These are phyloP conservation scores for Drosophila quinaria DNA, from an alignment of 2,888 invertebrate species.

Conservation along the genomic window DNA sequence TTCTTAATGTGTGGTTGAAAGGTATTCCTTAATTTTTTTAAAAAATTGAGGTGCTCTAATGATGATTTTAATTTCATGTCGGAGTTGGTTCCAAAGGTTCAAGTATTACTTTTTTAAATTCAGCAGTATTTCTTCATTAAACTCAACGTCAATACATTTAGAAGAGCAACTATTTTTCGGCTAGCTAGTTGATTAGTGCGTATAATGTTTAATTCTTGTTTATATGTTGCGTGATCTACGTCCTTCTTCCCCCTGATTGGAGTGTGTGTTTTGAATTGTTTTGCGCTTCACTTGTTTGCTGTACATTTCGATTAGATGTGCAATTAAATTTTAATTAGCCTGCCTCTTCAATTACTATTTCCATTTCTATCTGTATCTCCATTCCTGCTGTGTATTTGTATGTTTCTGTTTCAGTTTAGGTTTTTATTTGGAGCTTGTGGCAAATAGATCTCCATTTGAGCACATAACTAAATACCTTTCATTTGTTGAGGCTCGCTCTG, in stretches of 20 bases:
- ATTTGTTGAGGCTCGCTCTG: slow-evolving; percentile 46
- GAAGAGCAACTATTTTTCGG: not conserved
- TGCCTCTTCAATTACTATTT: slow-evolving; percentile 46
- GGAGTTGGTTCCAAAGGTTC: too few relatives aligned
- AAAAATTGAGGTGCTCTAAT: too few relatives aligned
- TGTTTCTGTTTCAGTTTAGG: not conserved
- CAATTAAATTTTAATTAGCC: slow-evolving; percentile 81
- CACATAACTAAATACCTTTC: slow-evolving; percentile 47
- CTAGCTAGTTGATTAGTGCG: not conserved
- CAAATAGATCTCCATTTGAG: slow-evolving; percentile 38
- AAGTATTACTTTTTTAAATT: too few relatives aligned
- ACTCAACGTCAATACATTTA: not conserved
- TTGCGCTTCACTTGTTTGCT: slow-evolving; percentile 59
- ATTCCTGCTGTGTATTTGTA: not conserved
- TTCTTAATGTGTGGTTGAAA: too few relatives aligned
- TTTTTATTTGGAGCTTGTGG: slow-evolving; percentile 27
- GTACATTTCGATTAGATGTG: slow-evolving; percentile 74
- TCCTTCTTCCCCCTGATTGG: not conserved
- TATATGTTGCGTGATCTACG: not conserved
- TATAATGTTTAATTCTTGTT: slow-evolving; percentile 10
- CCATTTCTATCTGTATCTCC: slow-evolving; percentile 8
- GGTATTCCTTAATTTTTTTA: too few relatives aligned
- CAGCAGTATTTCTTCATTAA: not conserved
- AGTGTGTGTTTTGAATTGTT: not conserved
- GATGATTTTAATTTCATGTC: too few relatives aligned